Conservation (phyloP, 2,888 invertebrate genomes). For the Buathra laborator region DNA sequence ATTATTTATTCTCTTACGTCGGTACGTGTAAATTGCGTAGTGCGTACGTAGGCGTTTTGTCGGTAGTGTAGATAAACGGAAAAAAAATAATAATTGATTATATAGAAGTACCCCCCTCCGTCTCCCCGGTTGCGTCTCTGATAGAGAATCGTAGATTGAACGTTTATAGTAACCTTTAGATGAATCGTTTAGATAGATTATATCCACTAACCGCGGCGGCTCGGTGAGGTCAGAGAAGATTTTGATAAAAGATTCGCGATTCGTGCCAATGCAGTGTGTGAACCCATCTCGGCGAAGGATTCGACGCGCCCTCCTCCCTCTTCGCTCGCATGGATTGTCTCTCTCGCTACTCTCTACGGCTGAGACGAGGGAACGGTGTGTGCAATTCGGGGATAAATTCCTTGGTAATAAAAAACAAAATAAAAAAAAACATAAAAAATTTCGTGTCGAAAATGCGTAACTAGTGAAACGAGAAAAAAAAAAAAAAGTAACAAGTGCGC, state of each 20-base stretch:
- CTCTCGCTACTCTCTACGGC: neutral
- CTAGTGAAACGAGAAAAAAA: slow-evolving; percentile 57
- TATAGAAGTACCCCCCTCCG: slow-evolving; percentile 37
- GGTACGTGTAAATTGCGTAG: slow-evolving; percentile 77
- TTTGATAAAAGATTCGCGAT: slow-evolving; percentile 60
- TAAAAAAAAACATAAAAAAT: neutral
- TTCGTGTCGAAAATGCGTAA: slow-evolving; percentile 63
- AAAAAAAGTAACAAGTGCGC: slow-evolving; percentile 56
- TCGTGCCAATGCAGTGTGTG: slow-evolving; percentile 71
- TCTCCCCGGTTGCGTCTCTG: slow-evolving; percentile 74
- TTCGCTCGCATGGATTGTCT: slow-evolving; percentile 23
- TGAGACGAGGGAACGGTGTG: slow-evolving; percentile 41
- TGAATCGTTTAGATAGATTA: slow-evolving; percentile 81
- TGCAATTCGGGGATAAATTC: slow-evolving; percentile 53
- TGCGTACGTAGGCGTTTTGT: slow-evolving; percentile 75
- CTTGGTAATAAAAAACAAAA: slow-evolving; percentile 40
- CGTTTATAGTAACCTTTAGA: slow-evolving; percentile 81
- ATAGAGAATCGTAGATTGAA: slow-evolving; percentile 78
- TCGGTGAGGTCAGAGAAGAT: slow-evolving; percentile 74
- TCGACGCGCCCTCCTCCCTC: slow-evolving; percentile 47
- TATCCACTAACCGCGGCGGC: slow-evolving; percentile 81
- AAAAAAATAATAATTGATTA: slow-evolving; percentile 44
- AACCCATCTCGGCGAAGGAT: slow-evolving; percentile 30
- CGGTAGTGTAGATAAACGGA: slow-evolving; percentile 76
- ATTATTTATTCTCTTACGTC: slow-evolving; percentile 85